Percentiles rank a stretch among this genome's conserved stretches.
phyloP scores from a whole-genome alignment of 2,797 vertebrate genomes.

The Neosilurus mollespiculum region DNA sequence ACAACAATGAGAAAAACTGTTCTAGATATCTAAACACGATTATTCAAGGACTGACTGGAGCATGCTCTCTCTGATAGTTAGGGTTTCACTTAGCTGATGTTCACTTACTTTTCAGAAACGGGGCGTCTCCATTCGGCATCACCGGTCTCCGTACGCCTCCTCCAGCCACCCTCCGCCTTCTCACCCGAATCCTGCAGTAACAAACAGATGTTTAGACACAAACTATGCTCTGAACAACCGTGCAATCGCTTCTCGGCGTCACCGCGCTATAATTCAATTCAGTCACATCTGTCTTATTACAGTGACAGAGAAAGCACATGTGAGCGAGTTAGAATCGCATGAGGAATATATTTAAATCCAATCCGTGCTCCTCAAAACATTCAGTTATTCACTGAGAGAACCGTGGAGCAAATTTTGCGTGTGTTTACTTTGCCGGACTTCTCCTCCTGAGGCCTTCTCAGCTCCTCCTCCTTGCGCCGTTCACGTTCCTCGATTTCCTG shows the following conservation, averaged over 20 bases:
- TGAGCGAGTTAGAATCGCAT: too few relatives aligned
- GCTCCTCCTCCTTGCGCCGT: constrained; percentile 87
- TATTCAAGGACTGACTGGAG: neutral
- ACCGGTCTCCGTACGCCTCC: constrained; percentile 75
- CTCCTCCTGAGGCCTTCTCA: constrained; percentile 76
- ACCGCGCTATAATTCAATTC: neutral
- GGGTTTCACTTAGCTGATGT: neutral
- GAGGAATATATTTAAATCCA: neutral
- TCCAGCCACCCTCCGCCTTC: constrained; percentile 86
- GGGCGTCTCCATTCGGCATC: constrained; percentile 88
- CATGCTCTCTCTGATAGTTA: neutral
- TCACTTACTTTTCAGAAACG: constrained; percentile 77
- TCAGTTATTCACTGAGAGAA: too few relatives aligned
- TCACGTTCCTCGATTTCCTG: constrained; percentile 95
- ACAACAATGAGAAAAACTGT: neutral
- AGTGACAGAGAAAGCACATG: too few relatives aligned
- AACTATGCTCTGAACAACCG: neutral
- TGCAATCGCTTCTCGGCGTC: neutral
- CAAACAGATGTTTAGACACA: neutral
- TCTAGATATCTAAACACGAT: too few relatives aligned
- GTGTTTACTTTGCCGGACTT: constrained; percentile 58
- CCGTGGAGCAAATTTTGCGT: too few relatives aligned
- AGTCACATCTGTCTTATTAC: too few relatives aligned
- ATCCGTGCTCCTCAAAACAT: too few relatives aligned
- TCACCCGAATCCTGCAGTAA: constrained; percentile 79